Evolutionary conservation across 2,113 vertebrate species (phyloP).

Genomic region (Catharus bicknelli): DNA sequence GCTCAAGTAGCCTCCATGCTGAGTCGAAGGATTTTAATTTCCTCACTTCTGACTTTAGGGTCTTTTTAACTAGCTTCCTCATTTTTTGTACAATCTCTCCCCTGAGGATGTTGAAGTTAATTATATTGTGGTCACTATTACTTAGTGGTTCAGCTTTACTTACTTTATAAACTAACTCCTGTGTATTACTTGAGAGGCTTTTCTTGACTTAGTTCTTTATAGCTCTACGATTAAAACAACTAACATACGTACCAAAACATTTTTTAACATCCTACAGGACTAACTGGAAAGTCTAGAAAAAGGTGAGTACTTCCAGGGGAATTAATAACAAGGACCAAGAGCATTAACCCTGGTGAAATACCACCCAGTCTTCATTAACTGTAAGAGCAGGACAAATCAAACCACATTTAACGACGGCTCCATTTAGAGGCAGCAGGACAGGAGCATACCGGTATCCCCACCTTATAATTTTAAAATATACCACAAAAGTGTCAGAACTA

Average conservation of each 20-base stretch:
- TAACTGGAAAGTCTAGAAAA: constrained; percentile 12
- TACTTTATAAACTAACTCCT: constrained; percentile 62
- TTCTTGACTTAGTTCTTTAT: constrained; percentile 50
- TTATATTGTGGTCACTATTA: constrained; percentile 73
- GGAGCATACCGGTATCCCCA: neutral
- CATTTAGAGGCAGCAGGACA: neutral
- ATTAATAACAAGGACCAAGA: neutral
- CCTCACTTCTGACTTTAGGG: constrained; percentile 68
- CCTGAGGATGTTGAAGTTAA: constrained; percentile 68
- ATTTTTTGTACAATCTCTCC: constrained; percentile 58
- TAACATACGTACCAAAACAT: constrained; percentile 39
- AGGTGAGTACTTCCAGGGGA: neutral
- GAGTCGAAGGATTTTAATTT: constrained; percentile 72
- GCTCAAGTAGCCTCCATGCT: constrained; percentile 65
- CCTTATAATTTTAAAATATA: neutral
- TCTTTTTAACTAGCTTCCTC: constrained; percentile 73
- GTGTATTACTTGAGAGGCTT: constrained; percentile 34
- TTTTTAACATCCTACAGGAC: neutral
- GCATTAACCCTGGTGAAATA: constrained; percentile 17
- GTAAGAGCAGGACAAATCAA: constrained; percentile 21
- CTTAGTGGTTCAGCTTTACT: constrained; percentile 62
- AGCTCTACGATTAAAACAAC: constrained; percentile 38
- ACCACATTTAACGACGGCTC: neutral
- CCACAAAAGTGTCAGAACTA: neutral
- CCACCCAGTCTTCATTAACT: constrained; percentile 13